Base-by-base conservation (phyloP, 2,113 vertebrate genomes). In the Sclerurus mexicanus region DNA sequence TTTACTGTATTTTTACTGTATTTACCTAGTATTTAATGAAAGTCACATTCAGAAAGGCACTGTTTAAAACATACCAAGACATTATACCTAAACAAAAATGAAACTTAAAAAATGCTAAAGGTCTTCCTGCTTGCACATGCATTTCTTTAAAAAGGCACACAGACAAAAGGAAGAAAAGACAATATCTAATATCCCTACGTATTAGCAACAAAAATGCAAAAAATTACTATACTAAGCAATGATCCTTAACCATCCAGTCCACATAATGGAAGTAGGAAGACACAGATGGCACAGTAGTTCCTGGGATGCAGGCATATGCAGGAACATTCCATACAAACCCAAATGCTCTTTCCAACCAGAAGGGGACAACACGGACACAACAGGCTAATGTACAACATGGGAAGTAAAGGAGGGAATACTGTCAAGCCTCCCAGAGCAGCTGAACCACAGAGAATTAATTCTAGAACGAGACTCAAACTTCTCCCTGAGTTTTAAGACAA, bases 131-230 rank as follows among this genome's bases (percentile, higher is more conserved):
- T 85, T 76, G 35, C 23, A 83, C 2, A 27, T 7, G 6, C 9
- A 25, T 4, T 59, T 59, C 35, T 53, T 75, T 18, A 21, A 40
- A 74, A 81, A 67, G 18, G 9, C 15, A 74, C 15, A 71, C 5
- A 22, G 9, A 58, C 7, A 50, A 50, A 19, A 93, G 4, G 14
- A 47, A 62, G 16, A 55, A 72, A 72, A 27, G 72, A 14, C 10
- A 81, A 0, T 14, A 71, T 23, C 22, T 40, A 71, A 91, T 46
- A 71, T 1, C 3, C 6, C 8, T 4, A 24, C 0, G 3, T 58
- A 53, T 28, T 31, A n/a, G 2, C 39, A 21, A 74, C 73, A 20
- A 55, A 62, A 53, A 71, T 9, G 17, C 2, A 0, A 27, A 44
- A 1, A 20, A 9, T 67, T 37, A 28, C 9, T 35, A 49, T 8